Evolutionary conservation across 2,888 invertebrate species (phyloP).

Genomic region (Perizoma affinitatum): DNA sequence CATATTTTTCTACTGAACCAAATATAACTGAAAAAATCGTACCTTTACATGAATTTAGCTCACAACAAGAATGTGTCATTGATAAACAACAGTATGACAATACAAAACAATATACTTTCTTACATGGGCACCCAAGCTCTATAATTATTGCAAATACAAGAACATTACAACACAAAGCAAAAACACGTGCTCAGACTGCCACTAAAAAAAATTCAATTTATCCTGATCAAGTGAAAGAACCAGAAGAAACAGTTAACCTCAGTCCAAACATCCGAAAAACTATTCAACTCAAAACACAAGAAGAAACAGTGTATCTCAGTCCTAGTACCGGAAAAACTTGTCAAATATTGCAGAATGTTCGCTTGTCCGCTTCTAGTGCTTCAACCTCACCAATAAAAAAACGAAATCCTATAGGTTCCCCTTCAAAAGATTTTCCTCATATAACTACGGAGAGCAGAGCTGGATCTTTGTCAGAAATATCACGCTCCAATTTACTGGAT

Average conservation of each 20-base stretch:
- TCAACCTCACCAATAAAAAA: conserved; percentile 29
- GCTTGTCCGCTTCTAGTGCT: conserved; percentile 31
- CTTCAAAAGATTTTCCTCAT: conserved; percentile 31
- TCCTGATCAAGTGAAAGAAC: conserved; percentile 25
- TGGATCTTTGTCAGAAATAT: conserved; percentile 38
- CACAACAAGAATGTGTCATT: conserved; percentile 32
- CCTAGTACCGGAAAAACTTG: conserved; percentile 35
- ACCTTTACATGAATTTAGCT: conserved; percentile 30
- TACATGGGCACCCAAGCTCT: conserved; percentile 27
- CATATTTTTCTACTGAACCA: conserved; percentile 30
- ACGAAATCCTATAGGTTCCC: conserved; percentile 28
- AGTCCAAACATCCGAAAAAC: conserved; percentile 6
- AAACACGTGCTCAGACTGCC: conserved; percentile 26
- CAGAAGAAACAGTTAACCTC: conserved; percentile 28
- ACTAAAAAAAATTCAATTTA: conserved; percentile 24
- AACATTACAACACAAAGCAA: conserved; percentile 30
- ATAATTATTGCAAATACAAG: conserved; percentile 30
- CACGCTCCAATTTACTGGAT: conserved; percentile 39
- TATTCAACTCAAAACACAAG: conserved; percentile 17
- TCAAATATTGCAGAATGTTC: conserved; percentile 37
- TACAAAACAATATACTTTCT: conserved; percentile 29
- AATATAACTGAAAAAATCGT: conserved; percentile 25
- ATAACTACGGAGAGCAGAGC: conserved; percentile 36
- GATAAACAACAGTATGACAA: conserved; percentile 32
- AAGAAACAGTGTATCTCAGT: conserved; percentile 32